Base-by-base conservation (phyloP, 2,797 vertebrate genomes). In the Iguana delicatissima region DNA sequence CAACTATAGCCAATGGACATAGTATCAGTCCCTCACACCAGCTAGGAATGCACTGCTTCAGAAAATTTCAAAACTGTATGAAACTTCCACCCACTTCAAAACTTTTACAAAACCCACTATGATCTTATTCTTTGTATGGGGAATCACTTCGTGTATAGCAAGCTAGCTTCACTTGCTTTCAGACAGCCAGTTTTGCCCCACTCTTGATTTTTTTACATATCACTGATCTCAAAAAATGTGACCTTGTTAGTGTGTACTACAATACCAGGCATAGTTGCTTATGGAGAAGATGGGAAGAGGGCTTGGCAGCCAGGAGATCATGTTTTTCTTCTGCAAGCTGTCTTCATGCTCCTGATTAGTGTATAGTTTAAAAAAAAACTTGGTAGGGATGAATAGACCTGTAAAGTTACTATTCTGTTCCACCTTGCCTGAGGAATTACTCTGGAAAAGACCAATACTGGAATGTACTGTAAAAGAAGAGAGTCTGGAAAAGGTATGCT, bases 191-290 rank as follows among this genome's bases (percentile, higher is more conserved):
- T 84, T 0, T 6, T 46, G 50, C 1, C 69, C 7, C 59, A 86
- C 80, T 83, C 72, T 94, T 85, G 87, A 86, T 26, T 73, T 74
- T 2, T 93, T 88, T 57, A 89, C 32, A 90, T 9, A 59, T 35
- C 6, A 2, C 0, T 20, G 55, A 77, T 26, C 24, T 52, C 29
- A 55, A 42, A 59, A 74, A 74, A 38, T 6, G 4, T 77, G 32
- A 50, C 24, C 42, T 22, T 81, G 32, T 74, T 74, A 38, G 20
- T 64, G 59, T 72, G 8, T 77, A 73, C 73, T 42, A 38, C 20
- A 73, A 29, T 8, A 59, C 50, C 35, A 42, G n/a, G 5, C 18
- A 46, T 46, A 42, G 16, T 1, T 13, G 22, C 16, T 79, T 84
- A 67, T 16, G 8, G 1, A 52, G 46, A 42, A 64, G 20, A 76